These are phyloP conservation scores for Lepidostoma basale DNA, from an alignment of 1,140 invertebrate genomes.

Conservation along the genomic window DNA sequence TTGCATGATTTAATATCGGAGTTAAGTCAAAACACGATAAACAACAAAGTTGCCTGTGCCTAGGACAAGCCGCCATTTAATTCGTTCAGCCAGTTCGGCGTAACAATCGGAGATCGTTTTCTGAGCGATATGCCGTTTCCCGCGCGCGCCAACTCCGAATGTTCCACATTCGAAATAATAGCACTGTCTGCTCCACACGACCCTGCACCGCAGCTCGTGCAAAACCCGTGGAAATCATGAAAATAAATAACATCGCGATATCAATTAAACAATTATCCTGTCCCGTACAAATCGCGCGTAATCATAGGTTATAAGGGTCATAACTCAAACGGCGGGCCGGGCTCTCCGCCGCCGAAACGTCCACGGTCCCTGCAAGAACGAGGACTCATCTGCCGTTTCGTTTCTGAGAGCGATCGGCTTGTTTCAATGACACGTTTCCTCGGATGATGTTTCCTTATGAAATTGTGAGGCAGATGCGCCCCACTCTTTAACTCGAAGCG, in stretches of 20 bases:
- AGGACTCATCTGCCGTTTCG: conserved; percentile 9
- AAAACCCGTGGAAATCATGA: conserved; percentile 46
- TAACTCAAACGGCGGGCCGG: conserved; percentile 40
- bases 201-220: conserved; percentile 31
- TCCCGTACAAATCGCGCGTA: conserved; percentile 47
- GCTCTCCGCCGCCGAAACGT: conserved; percentile 24
- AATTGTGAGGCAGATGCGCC: conserved; percentile 12
- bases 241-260: conserved; percentile 48
- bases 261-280: conserved; percentile 48
- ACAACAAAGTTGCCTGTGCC: too few species aligned
- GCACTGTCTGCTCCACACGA: conserved; percentile 4
- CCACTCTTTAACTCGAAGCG: background rate
- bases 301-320: conserved; percentile 44
- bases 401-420: background rate
- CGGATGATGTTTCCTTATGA: conserved; percentile 36
- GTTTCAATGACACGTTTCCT: conserved; percentile 40
- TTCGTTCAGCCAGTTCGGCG: background rate
- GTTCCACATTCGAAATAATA: conserved; percentile 24
- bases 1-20: too few species aligned
- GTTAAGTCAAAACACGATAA: too few species aligned
- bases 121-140: background rate
- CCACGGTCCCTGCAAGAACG: background rate
- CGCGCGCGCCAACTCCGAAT: background rate
- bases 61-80: too few species aligned
- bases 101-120: background rate